Evolutionary conservation across 2,888 invertebrate species (phyloP).

Genomic region (Cerceris ruficornis): DNA sequence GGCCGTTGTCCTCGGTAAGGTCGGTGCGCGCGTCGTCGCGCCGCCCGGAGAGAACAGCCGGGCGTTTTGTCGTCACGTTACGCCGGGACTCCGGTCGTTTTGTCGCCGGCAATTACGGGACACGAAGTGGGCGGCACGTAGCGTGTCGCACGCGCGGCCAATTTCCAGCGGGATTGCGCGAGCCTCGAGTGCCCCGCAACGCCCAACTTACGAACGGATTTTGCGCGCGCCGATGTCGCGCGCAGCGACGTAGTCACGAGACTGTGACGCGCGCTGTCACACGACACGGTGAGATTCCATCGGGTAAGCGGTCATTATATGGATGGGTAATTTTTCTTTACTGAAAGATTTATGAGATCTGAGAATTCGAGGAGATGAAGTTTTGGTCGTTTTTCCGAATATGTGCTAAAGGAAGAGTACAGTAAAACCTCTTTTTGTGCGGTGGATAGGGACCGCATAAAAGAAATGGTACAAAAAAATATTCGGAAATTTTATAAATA

Average conservation of each 20-base stretch:
- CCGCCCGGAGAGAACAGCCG: conserved; percentile 39
- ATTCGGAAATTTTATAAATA: too few species aligned
- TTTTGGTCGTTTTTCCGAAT: too few species aligned
- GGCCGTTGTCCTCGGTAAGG: not conserved
- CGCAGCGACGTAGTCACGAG: conserved; percentile 1
- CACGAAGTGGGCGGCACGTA: conserved; percentile 66
- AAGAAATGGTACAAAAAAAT: too few species aligned
- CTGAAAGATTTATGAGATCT: too few species aligned
- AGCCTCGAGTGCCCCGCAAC: conserved; percentile 14
- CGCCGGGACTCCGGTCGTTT: conserved; percentile 66
- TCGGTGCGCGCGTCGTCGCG: conserved; percentile 35
- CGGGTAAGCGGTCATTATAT: too few species aligned
- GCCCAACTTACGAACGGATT: conserved; percentile 28
- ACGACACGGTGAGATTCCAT: too few species aligned
- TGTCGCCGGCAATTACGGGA: conserved; percentile 65
- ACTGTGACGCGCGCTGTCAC: not conserved
- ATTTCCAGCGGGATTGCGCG: conserved; percentile 56
- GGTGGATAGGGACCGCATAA: too few species aligned
- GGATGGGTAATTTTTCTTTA: too few species aligned
- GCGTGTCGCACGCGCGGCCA: conserved; percentile 72
- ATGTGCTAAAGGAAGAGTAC: too few species aligned
- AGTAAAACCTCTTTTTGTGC: too few species aligned
- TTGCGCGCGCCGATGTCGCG: conserved; percentile 47
- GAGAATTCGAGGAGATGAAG: too few species aligned
- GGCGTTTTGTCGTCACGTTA: conserved; percentile 72